Conservation (phyloP, 2,797 vertebrate genomes). For the Cephalopachus bancanus region DNA sequence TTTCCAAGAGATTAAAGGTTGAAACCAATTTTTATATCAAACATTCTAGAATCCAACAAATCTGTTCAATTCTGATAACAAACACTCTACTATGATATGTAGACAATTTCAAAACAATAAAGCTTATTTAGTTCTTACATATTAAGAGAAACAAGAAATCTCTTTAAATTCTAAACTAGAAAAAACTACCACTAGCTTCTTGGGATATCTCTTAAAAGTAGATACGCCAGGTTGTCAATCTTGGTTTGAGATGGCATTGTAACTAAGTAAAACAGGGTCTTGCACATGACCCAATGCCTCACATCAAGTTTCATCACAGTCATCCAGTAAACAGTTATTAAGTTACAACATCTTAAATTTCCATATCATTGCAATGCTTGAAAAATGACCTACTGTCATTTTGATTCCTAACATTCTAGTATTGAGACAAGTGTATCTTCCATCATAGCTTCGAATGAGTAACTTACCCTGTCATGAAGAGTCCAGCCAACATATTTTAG, state of each 20-base stretch:
- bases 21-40: constrained; percentile 33
- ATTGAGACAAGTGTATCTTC: constrained; percentile 1
- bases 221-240: neutral
- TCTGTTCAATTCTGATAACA: constrained; percentile 10
- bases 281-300: neutral
- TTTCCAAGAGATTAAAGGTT: neutral
- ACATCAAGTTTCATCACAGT: neutral
- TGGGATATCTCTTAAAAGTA: constrained; percentile 36
- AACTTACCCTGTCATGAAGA: constrained; percentile 97
- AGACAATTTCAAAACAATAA: constrained; percentile 39
- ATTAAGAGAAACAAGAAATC: constrained; percentile 49
- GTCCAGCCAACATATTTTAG: constrained; percentile 99
- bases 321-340: neutral
- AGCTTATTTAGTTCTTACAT: neutral
- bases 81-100: neutral
- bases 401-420: constrained; percentile 6
- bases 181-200: constrained; percentile 10
- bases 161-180: neutral
- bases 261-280: constrained; percentile 12
- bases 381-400: constrained; percentile 15
- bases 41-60: constrained; percentile 13
- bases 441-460: constrained; percentile 36
- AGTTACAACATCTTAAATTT: constrained; percentile 35
- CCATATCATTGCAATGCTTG: neutral
- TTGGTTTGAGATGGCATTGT: neutral